Evolutionary conservation across 1,140 invertebrate genomes (phyloP).

Genomic region (Drosophila kepulauana): DNA sequence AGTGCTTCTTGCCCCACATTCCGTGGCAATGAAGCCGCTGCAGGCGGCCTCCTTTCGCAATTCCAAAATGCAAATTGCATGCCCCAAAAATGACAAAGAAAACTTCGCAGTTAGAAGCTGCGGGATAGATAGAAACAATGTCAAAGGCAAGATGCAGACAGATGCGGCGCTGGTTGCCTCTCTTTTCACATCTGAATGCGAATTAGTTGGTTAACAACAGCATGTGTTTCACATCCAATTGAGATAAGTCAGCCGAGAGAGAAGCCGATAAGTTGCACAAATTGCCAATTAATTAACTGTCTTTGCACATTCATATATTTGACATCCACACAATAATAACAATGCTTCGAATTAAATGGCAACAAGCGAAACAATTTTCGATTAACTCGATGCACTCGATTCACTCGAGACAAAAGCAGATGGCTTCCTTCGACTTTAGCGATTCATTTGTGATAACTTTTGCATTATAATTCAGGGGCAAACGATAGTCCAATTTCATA

Average conservation of each 20-base stretch:
- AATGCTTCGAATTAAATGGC: no score
- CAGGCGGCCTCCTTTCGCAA: conserved; percentile 37
- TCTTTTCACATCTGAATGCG: no score
- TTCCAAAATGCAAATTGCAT: conserved; percentile 61
- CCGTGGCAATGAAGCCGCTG: conserved; percentile 46
- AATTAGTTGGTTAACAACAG: no score
- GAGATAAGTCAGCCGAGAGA: background rate
- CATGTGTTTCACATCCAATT: background rate
- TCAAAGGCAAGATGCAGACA: conserved; percentile 3
- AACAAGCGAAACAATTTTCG: no score
- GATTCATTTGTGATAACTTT: no score
- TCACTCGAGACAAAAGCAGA: no score
- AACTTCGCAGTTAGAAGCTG: background rate
- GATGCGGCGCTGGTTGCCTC: background rate
- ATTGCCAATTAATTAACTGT: background rate
- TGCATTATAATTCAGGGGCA: no score
- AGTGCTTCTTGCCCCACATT: background rate
- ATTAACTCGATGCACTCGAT: no score
- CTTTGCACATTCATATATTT: background rate
- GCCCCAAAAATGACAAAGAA: conserved; percentile 10
- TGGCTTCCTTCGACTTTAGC: no score
- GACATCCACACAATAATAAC: no score
- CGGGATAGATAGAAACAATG: background rate
- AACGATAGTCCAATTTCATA: no score
- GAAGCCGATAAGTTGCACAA: conserved; percentile 4